Base-by-base conservation (phyloP, 2,797 vertebrate species). In the Chaetophractus vellerosus region DNA sequence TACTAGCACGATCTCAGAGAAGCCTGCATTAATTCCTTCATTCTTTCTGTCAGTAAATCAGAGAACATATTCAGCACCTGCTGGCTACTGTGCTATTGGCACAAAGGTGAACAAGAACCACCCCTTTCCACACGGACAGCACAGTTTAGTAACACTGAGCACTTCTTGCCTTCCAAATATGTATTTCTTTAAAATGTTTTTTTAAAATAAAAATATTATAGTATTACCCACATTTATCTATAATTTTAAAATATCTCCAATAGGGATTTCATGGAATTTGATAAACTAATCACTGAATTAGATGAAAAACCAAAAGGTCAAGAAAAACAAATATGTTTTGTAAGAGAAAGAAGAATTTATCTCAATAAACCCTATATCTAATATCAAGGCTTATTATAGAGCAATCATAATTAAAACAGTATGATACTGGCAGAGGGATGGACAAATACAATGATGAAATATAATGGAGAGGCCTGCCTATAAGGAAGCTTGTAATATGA, bases 311-410 rank as follows among this genome's bases (percentile, higher is more conserved):
- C 15, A 41, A 72, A 94, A 86, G 57, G 10, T 5, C 63, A 82
- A 74, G 66, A 81, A 85, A 63, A 87, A 68, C 45, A 23, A 63
- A 57, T 41, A 64, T 69, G n/a, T 89, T 61, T 72, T 57, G 63
- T 55, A 89, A 82, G 26, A 76, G 23, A 76, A 74, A 38, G 15
- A 72, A 55, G 21, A 76, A 26, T 89, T 24, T 76, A 1, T n/a
- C 57, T 50, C n/a, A 69, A 59, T 33, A 75, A 91, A 24, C 28
- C 16, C 28, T 82, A 14, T 41, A 59, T 79, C 6, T 50, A 74
- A 72, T 24, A 48, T 63, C 36, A 81, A 66, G 48, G 4, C 9
- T 89, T 69, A 64, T 52, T 31, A 38, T 76, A 52, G 87, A 81
- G 57, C 48, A 66, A 48, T 31, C 3, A 6, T 21, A 82, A 76